phyloP scores from a whole-genome alignment of 2,888 invertebrate genomes.

The Trissonchulus latispiculum region DNA sequence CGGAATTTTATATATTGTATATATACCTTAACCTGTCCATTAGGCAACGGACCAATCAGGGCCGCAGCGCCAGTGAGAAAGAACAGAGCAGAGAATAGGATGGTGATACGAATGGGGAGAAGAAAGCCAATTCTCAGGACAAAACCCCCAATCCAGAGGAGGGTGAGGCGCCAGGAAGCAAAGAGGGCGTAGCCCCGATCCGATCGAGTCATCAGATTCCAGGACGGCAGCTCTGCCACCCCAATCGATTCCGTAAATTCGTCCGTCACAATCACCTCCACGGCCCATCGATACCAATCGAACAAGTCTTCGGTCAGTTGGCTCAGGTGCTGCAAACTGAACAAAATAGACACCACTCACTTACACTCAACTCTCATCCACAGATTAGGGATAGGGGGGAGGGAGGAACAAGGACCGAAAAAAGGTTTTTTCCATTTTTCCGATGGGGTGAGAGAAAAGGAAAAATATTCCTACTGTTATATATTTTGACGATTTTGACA shows the following conservation, averaged over 20 bases:
- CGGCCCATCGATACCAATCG: slow-evolving; percentile 13
- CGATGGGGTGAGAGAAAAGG: too few relatives aligned
- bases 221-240: slow-evolving; percentile 44
- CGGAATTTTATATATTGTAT: too few relatives aligned
- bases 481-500: too few relatives aligned
- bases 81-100: not conserved
- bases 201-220: slow-evolving; percentile 47
- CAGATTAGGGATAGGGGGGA: too few relatives aligned
- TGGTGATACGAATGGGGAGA: slow-evolving; percentile 12
- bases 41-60: not conserved
- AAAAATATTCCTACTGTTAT: too few relatives aligned
- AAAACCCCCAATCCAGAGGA: slow-evolving; percentile 21
- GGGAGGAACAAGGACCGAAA: too few relatives aligned
- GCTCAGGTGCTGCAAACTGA: not conserved
- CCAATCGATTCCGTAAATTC: slow-evolving; percentile 45
- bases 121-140: slow-evolving; percentile 21
- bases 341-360: too few relatives aligned
- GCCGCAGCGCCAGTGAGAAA: not conserved
- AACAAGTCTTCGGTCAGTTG: not conserved
- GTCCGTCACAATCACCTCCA: slow-evolving; percentile 45
- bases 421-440: too few relatives aligned
- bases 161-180: slow-evolving; percentile 34
- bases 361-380: too few relatives aligned
- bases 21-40: not conserved
- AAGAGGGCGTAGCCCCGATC: slow-evolving; percentile 43